These are phyloP conservation scores for Diplosoma virens DNA, from an alignment of 23 tunicate genomes.

Conservation along the genomic window DNA sequence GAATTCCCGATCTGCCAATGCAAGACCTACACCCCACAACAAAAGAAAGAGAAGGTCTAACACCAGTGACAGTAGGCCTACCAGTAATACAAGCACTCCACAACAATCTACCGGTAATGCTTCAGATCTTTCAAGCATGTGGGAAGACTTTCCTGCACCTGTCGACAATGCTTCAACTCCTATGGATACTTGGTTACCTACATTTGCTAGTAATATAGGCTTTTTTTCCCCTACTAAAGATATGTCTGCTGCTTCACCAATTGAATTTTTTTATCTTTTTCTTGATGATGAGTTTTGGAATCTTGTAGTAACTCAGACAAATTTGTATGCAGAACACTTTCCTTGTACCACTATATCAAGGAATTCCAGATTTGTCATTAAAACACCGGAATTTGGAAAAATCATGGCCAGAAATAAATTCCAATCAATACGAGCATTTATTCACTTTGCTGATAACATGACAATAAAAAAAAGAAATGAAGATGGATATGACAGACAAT, in stretches of 20 bases:
- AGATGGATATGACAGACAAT: constrained; percentile 28
- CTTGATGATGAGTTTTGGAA: constrained; percentile 23
- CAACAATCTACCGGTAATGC: constrained; percentile 18
- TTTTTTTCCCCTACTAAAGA: constrained; percentile 22
- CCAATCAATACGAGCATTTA: constrained; percentile 17
- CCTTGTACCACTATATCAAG: constrained; percentile 7
- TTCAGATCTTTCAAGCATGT: constrained; percentile 31
- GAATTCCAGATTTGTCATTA: constrained; percentile 17
- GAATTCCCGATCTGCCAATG: constrained; percentile 18
- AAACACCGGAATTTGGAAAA: constrained; percentile 35
- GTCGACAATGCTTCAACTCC: constrained; percentile 28
- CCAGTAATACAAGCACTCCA: constrained; percentile 16
- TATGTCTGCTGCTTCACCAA: constrained; percentile 16
- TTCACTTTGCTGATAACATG: constrained; percentile 30
- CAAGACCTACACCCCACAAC: constrained; percentile 34
- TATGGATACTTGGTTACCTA: constrained; percentile 27
- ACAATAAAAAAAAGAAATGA: constrained; percentile 10
- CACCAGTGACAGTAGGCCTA: constrained; percentile 24
- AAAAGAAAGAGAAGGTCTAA: constrained; percentile 18
- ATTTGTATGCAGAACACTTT: constrained; percentile 30
- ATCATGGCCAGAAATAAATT: constrained; percentile 22
- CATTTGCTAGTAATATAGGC: constrained; percentile 24
- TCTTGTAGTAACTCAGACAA: constrained; percentile 16
- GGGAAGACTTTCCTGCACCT: constrained; percentile 29
- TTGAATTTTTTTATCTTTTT: constrained; percentile 13